These are phyloP conservation scores for Aphelinus atriplicis DNA, from an alignment of 1,140 invertebrate genomes.

Conservation along the genomic window DNA sequence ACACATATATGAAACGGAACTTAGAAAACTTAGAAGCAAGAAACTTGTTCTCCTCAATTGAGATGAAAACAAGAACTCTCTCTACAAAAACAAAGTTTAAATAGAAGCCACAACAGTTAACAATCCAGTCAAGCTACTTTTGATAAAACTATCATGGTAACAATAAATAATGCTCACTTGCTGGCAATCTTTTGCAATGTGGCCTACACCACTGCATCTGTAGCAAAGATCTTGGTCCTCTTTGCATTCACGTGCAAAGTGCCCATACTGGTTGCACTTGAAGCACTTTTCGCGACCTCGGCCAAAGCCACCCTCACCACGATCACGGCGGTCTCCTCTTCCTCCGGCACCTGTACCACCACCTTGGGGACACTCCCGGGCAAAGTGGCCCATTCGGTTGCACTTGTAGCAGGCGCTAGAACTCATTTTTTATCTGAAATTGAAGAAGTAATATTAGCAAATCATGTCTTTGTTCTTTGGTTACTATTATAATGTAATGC, in stretches of 20 bases:
- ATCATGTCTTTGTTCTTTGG: too few species aligned
- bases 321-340: conserved; percentile 62
- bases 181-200: conserved; percentile 90
- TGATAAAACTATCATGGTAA: conserved; percentile 4
- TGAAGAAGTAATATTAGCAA: too few species aligned
- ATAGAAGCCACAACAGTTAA: neutral
- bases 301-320: conserved; percentile 68
- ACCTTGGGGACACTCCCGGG: conserved; percentile 82
- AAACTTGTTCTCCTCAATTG: too few species aligned
- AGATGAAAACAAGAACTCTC: too few species aligned
- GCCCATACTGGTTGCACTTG: conserved; percentile 93
- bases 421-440: conserved; percentile 57
- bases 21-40: too few species aligned
- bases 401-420: conserved; percentile 88
- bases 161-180: conserved; percentile 61
- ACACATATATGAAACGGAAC: too few species aligned
- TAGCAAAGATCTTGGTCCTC: conserved; percentile 87
- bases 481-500: too few species aligned
- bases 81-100: neutral
- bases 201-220: conserved; percentile 84
- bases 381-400: conserved; percentile 86
- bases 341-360: conserved; percentile 66
- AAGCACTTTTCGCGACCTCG: conserved; percentile 86
- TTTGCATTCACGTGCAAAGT: conserved; percentile 92
- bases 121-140: neutral